Conservation (phyloP, 2,797 vertebrate species). For the Pygocentrus nattereri region DNA sequence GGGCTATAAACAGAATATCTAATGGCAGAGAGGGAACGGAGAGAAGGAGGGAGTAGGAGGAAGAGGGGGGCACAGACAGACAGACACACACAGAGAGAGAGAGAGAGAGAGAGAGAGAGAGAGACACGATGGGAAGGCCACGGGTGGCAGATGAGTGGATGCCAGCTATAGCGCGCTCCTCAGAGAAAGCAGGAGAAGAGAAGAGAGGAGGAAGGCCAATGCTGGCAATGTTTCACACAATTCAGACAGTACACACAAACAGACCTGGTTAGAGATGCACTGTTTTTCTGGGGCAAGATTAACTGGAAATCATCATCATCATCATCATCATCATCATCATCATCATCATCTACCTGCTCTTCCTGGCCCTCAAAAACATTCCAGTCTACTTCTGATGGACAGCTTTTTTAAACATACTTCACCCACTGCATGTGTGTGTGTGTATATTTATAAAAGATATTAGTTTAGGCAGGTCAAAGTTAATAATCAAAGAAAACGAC, state of each 20-base stretch:
- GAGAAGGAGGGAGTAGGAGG: constrained; percentile 53
- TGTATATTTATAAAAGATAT: too few relatives aligned
- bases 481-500: too few relatives aligned
- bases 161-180: constrained; percentile 79
- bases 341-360: background rate
- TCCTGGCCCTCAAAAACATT: background rate
- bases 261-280: background rate
- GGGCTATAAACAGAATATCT: constrained; percentile 86
- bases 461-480: too few relatives aligned
- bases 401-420: background rate
- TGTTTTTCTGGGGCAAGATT: constrained; percentile 51
- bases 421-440: too few relatives aligned
- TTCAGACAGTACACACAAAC: constrained; percentile 49
- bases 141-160: constrained; percentile 75
- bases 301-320: background rate
- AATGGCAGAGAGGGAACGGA: constrained; percentile 76
- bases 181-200: constrained; percentile 66
- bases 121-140: constrained; percentile 75
- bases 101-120: constrained; percentile 49
- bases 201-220: constrained; percentile 73
- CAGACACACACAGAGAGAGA: constrained; percentile 62
- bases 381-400: background rate
- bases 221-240: constrained; percentile 81
- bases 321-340: background rate
- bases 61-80: constrained; percentile 38